Base-by-base conservation (phyloP, 2,797 vertebrate genomes). In the Morelia viridis region DNA sequence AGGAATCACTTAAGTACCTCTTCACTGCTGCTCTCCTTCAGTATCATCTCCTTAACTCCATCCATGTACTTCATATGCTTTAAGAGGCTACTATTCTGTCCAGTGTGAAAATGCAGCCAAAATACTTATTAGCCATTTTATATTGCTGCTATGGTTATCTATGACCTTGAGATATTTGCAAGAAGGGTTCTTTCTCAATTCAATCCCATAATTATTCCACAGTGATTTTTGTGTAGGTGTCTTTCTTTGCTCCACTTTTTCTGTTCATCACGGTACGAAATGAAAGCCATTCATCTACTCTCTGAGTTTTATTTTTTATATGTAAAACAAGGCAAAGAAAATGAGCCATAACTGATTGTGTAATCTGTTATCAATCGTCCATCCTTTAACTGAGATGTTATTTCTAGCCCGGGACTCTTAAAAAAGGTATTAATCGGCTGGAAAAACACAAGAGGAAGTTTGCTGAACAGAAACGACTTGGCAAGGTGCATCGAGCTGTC, bases 361-460 rank as follows among this genome's bases (percentile, higher is more conserved):
- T 91, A 96, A 84, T 94, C 92, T 95, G 89, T 96, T 94, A 71
- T 90, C 89, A 89, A 95, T 95, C 95, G 93, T 95, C 92, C 89
- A 96, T 96, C 95, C 95, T 94, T 97, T 97, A 96, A 97, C 96
- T 96, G 96, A 97, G 96, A 90, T 95, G 60, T 95, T 96, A 93
- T 97, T 97, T 97, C 96, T 98, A 99, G 98, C 97, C 96, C 86
- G 96, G 97, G 96, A 97, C 94, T 97, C 95, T 97, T 97, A 99
- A 98, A 96, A 99, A 98, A 96, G 98, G 98, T 95, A 90, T 99
- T 95, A 98, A 97, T 96, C 98, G 98, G 89, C 97, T 99, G 98
- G 99, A 99, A 98, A 99, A 99, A 95, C 99, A 99, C 98, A 99
- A 99, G 97, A 98, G 99, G 58, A 98, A 98, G 94, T 98, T 99